Percentiles rank a stretch among this genome's conserved stretches.
Conservation (phyloP, 2,888 invertebrate species). For the Yponomeuta plumbellus region DNA sequence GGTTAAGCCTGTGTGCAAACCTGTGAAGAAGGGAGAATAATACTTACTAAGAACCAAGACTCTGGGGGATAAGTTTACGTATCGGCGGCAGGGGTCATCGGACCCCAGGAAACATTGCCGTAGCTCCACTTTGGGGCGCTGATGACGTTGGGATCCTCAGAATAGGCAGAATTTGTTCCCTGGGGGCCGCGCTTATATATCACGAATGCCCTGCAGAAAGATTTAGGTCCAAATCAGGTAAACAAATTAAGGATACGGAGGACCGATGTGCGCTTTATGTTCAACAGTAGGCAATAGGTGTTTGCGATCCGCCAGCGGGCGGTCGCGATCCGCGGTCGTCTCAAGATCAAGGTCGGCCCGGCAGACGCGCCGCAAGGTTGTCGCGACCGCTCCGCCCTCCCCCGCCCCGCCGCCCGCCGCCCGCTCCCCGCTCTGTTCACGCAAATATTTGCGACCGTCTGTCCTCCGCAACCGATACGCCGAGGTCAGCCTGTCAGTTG, state of each 20-base stretch:
- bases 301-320: conserved; percentile 8
- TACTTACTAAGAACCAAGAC: too few species aligned
- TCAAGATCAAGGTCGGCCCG: conserved; percentile 73
- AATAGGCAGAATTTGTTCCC: too few species aligned
- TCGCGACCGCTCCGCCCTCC: conserved; percentile 33
- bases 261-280: background rate
- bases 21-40: too few species aligned
- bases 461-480: conserved; percentile 76
- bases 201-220: background rate
- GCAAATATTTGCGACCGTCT: conserved; percentile 74
- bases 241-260: background rate
- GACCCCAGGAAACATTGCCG: too few species aligned
- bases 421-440: conserved; percentile 43
- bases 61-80: too few species aligned
- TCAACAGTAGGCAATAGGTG: background rate
- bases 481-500: conserved; percentile 69
- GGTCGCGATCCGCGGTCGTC: conserved; percentile 52
- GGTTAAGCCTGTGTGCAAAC: too few species aligned
- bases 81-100: too few species aligned
- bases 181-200: background rate
- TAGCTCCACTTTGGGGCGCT: too few species aligned
- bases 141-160: too few species aligned
- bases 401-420: conserved; percentile 27
- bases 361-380: conserved; percentile 72
- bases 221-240: background rate